A percentile compares a stretch with the other conserved stretches of the same genome.
phyloP scores from a whole-genome alignment of 2,888 invertebrate species.

The Euclidia mi region DNA sequence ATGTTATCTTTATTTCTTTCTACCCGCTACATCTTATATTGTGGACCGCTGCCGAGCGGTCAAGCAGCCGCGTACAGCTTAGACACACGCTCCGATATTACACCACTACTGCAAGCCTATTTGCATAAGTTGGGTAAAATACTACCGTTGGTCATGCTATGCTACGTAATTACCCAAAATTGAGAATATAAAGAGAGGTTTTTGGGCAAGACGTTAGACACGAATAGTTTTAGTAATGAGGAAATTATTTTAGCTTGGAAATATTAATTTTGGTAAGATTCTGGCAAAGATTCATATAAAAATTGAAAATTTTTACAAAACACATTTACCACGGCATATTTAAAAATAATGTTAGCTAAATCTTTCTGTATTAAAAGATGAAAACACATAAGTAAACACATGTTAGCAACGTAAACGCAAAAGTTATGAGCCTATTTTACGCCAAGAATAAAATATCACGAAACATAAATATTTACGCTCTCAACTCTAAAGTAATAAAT shows the following conservation, averaged over 20 bases:
- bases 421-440: no score
- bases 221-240: background rate
- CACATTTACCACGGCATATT: no score
- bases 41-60: slow-evolving; percentile 4
- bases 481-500: slow-evolving; percentile 14
- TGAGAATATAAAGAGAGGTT: slow-evolving; percentile 3
- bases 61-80: slow-evolving; percentile 22
- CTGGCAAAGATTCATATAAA: no score
- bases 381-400: no score
- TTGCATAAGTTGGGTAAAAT: slow-evolving; percentile 29
- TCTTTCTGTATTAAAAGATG: no score
- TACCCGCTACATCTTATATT: slow-evolving; percentile 4
- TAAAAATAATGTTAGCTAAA: no score
- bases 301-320: no score
- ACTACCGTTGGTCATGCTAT: slow-evolving; percentile 35
- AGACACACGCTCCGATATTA: slow-evolving; percentile 28
- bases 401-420: no score
- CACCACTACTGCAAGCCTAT: slow-evolving; percentile 43
- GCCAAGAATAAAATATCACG: no score
- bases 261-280: no score
- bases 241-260: background rate
- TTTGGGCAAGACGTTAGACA: slow-evolving; percentile 5
- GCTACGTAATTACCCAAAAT: slow-evolving; percentile 28
- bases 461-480: slow-evolving; percentile 15
- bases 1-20: no score